phyloP scores from a whole-genome alignment of 2,888 invertebrate genomes.

The Epirrita christyi region DNA sequence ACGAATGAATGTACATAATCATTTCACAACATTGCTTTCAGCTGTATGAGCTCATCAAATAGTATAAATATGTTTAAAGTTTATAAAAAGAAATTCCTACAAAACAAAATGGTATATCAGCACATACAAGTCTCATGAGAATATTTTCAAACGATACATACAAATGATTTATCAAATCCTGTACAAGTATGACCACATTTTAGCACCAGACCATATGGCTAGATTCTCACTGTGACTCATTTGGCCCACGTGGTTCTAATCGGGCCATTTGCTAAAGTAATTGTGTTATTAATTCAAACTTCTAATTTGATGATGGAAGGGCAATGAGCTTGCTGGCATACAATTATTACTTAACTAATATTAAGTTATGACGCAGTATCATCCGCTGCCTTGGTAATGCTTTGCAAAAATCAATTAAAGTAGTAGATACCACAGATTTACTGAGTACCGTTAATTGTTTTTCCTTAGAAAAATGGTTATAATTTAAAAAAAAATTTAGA shows the following conservation, averaged over 20 bases:
- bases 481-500: too few relatives aligned
- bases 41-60: too few relatives aligned
- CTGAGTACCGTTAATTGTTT: too few relatives aligned
- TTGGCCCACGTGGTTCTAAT: slow-evolving; percentile 15
- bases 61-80: too few relatives aligned
- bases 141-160: too few relatives aligned
- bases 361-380: too few relatives aligned
- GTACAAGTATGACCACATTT: neutral
- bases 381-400: too few relatives aligned
- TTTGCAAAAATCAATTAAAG: too few relatives aligned
- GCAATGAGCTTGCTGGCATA: slow-evolving; percentile 5
- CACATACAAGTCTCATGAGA: neutral
- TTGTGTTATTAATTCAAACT: slow-evolving; percentile 20
- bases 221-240: slow-evolving; percentile 28
- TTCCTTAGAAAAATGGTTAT: too few relatives aligned
- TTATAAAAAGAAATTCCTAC: neutral
- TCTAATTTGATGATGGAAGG: slow-evolving; percentile 15
- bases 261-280: slow-evolving; percentile 23
- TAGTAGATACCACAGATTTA: too few relatives aligned
- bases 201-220: slow-evolving; percentile 13
- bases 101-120: neutral
- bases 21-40: neutral
- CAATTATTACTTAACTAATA: neutral
- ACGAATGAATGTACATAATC: too few relatives aligned
- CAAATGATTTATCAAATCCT: neutral